A percentile compares a stretch with the other conserved stretches of the same genome.
Evolutionary conservation across 1,140 invertebrate species (phyloP).

Genomic region (Brachionus paranguensis): DNA sequence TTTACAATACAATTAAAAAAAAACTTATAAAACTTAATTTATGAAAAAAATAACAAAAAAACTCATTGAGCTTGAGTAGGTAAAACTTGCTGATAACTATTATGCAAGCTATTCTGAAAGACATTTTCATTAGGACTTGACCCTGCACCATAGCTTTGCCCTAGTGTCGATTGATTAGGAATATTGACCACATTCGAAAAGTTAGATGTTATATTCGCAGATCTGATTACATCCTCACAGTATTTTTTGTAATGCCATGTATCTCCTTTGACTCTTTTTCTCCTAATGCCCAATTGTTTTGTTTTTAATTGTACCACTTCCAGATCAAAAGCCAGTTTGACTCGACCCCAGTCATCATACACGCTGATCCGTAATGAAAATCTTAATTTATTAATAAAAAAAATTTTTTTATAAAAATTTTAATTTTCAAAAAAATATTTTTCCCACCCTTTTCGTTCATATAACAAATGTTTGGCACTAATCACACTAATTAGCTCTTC

Average conservation of each 20-base stretch:
- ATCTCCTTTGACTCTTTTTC: constrained; percentile 74
- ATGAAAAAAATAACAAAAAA: constrained; percentile 5
- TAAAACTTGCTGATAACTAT: constrained; percentile 20
- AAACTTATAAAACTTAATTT: background rate
- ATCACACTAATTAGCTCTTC: constrained; percentile 32
- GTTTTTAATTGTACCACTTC: constrained; percentile 65
- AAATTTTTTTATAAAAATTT: background rate
- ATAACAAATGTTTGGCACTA: constrained; percentile 29
- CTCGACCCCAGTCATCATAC: constrained; percentile 57
- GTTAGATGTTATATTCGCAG: constrained; percentile 42
- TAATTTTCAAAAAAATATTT: no score
- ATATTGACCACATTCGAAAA: constrained; percentile 1
- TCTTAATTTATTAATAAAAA: background rate
- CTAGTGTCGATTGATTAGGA: background rate
- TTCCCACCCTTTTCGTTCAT: background rate
- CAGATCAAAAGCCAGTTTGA: constrained; percentile 67
- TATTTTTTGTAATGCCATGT: constrained; percentile 77
- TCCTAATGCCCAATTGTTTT: constrained; percentile 63
- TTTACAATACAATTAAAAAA: background rate
- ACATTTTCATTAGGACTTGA: background rate
- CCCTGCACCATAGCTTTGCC: background rate
- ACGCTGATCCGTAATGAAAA: constrained; percentile 21
- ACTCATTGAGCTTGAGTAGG: background rate
- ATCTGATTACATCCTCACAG: constrained; percentile 71
- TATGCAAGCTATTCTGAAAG: constrained; percentile 2